Conservation (phyloP, 2,797 vertebrate genomes). For the Sebastes miniatus region DNA sequence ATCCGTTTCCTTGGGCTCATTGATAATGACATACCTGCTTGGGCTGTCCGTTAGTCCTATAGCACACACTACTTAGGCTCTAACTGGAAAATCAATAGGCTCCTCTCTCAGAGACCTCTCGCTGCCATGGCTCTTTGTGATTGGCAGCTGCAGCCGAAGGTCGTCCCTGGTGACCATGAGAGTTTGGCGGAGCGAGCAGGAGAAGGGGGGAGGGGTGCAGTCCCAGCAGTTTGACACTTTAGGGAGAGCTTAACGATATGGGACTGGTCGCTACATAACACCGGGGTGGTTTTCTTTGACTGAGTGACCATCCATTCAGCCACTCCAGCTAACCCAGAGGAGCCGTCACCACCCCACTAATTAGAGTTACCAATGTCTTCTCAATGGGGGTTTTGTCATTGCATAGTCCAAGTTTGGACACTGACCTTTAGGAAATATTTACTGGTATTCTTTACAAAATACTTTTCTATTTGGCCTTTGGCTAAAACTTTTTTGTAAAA, state of each 20-base stretch:
- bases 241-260: slow-evolving; percentile 90
- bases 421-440: slow-evolving; percentile 53
- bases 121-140: slow-evolving; percentile 94
- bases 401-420: slow-evolving; percentile 45
- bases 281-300: slow-evolving; percentile 63
- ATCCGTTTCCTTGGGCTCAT: slow-evolving; percentile 91
- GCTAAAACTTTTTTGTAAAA: slow-evolving; percentile 13
- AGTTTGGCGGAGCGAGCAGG: slow-evolving; percentile 67
- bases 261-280: slow-evolving; percentile 80
- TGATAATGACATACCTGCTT: slow-evolving; percentile 99
- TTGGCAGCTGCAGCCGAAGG: slow-evolving; percentile 83
- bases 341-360: slow-evolving; percentile 71
- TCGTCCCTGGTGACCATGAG: slow-evolving; percentile 84
- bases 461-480: background rate
- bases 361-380: slow-evolving; percentile 68
- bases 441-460: slow-evolving; percentile 1
- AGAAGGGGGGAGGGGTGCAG: slow-evolving; percentile 18
- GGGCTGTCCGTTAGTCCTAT: slow-evolving; percentile 94
- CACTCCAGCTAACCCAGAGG: slow-evolving; percentile 49
- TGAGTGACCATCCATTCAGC: slow-evolving; percentile 63
- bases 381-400: slow-evolving; percentile 46
- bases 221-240: slow-evolving; percentile 88
- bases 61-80: slow-evolving; percentile 97
- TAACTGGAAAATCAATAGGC: slow-evolving; percentile 99
- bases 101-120: slow-evolving; percentile 88